A percentile compares a stretch with the other conserved stretches of the same genome.
phyloP scores from a whole-genome alignment of 2,113 vertebrate genomes.

The Leuciscus idus region DNA sequence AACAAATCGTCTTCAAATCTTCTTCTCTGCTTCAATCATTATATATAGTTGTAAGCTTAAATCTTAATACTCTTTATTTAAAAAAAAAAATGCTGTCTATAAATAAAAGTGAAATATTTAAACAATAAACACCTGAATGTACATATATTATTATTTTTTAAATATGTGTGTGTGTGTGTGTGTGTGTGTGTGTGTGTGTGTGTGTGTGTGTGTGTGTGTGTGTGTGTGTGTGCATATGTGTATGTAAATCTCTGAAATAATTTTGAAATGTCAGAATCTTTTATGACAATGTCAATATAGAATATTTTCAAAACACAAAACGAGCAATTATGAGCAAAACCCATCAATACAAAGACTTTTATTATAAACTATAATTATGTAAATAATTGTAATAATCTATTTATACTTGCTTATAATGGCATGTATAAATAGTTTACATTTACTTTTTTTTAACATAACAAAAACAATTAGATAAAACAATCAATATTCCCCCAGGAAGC shows the following conservation, averaged over 20 bases:
- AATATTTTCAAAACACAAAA: not conserved
- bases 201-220: too few relatives aligned
- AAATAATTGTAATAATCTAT: not conserved
- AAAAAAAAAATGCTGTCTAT: not conserved
- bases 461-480: constrained; percentile 24
- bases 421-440: not conserved
- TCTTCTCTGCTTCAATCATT: not conserved
- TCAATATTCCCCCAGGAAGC: constrained; percentile 28
- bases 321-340: not conserved
- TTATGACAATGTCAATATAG: not conserved
- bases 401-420: not conserved
- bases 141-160: too few relatives aligned
- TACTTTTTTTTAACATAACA: not conserved
- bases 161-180: too few relatives aligned
- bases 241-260: not conserved
- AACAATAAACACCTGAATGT: too few relatives aligned
- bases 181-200: too few relatives aligned
- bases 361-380: not conserved
- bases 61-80: not conserved
- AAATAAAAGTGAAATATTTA: too few relatives aligned
- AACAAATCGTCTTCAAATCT: not conserved
- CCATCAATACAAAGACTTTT: not conserved
- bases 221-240: too few relatives aligned
- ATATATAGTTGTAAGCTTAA: not conserved
- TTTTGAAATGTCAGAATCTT: not conserved